Percentiles rank a stretch among this genome's conserved stretches.
These are phyloP conservation scores for Apolygus lucorum DNA, from an alignment of 1,140 invertebrate species.

Conservation along the genomic window DNA sequence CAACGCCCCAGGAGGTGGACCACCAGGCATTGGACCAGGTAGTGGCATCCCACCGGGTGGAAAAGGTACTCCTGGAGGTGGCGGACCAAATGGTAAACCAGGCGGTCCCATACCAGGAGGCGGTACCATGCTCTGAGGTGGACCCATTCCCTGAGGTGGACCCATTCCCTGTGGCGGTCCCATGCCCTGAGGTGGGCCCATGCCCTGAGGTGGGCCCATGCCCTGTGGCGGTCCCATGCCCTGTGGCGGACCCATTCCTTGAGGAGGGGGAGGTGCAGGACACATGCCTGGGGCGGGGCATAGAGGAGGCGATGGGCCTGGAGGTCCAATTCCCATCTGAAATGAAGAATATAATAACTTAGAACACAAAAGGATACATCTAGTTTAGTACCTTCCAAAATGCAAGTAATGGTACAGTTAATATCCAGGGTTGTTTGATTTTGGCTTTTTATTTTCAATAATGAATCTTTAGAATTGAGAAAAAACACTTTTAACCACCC, in stretches of 20 bases:
- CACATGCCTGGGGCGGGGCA: background rate
- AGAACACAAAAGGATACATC: too few relatives aligned
- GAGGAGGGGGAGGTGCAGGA: slow-evolving; percentile 30
- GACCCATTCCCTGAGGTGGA: background rate
- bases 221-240: slow-evolving; percentile 33
- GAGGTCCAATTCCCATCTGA: slow-evolving; percentile 15
- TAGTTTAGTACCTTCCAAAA: too few relatives aligned
- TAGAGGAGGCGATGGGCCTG: slow-evolving; percentile 10
- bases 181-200: slow-evolving; percentile 31
- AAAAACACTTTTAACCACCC: too few relatives aligned
- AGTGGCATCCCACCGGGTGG: slow-evolving; percentile 29
- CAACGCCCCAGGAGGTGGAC: slow-evolving; percentile 33
- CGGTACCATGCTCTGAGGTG: background rate
- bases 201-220: slow-evolving; percentile 34
- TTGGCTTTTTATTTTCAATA: too few relatives aligned
- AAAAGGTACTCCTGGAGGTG: background rate
- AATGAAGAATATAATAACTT: too few relatives aligned
- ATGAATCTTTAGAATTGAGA: too few relatives aligned
- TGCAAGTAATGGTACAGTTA: too few relatives aligned
- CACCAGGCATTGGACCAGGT: slow-evolving; percentile 17
- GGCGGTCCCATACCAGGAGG: background rate
- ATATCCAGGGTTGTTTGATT: too few relatives aligned
- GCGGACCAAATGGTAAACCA: background rate
- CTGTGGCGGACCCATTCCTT: slow-evolving; percentile 43
- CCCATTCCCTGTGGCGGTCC: slow-evolving; percentile 30